phyloP scores from a whole-genome alignment of 2,113 vertebrate genomes.

The Sylvietta virens region DNA sequence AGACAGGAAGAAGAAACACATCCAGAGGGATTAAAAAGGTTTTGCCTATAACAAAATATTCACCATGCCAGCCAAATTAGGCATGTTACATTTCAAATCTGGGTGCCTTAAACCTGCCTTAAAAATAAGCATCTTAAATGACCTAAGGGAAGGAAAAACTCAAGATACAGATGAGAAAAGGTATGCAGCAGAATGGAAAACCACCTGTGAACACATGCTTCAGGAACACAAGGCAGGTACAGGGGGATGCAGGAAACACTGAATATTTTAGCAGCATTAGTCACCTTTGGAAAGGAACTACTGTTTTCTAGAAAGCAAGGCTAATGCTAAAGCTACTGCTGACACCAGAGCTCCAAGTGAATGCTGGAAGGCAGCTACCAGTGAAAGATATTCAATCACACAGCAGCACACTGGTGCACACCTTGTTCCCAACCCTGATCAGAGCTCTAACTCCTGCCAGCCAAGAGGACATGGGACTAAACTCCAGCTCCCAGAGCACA shows the following conservation, averaged over 20 bases:
- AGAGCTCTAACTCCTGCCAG: neutral
- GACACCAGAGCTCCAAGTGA: neutral
- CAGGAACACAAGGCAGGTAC: neutral
- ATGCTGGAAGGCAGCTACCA: neutral
- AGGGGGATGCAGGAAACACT: neutral
- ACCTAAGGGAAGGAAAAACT: neutral
- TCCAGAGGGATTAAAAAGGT: neutral
- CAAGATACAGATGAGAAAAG: neutral
- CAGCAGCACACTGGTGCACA: neutral
- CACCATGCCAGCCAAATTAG: neutral
- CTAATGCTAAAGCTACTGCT: neutral
- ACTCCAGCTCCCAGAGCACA: neutral
- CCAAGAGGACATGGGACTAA: neutral
- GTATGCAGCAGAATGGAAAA: neutral
- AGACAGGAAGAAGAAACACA: neutral
- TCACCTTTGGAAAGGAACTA: neutral
- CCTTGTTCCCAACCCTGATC: accelerated
- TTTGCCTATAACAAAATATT: neutral
- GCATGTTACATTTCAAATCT: neutral
- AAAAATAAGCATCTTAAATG: neutral
- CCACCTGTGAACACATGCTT: neutral
- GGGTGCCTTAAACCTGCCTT: neutral
- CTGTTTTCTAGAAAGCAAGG: neutral
- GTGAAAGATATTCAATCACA: accelerated
- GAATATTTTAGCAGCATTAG: neutral